Evolutionary conservation across 2,797 vertebrate genomes (phyloP).

Genomic region (Anolis apletophallus): DNA sequence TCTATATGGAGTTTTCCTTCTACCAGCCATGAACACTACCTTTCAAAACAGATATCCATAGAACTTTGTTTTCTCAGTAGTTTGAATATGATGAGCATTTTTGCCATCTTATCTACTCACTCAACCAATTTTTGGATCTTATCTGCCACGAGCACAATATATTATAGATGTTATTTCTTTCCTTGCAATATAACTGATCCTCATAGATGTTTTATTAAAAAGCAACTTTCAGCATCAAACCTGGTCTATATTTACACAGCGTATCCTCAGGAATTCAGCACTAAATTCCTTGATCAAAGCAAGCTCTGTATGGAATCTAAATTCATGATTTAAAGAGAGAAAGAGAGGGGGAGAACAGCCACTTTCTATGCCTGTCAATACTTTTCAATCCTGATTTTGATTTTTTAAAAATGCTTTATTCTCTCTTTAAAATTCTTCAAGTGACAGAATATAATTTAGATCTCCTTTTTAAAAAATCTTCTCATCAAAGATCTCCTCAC

Average conservation of each 20-base stretch:
- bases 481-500: constrained; percentile 22
- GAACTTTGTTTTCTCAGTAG: neutral
- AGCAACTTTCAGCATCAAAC: constrained; percentile 32
- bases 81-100: neutral
- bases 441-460: constrained; percentile 45
- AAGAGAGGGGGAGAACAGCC: neutral
- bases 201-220: constrained; percentile 47
- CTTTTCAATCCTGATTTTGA: constrained; percentile 55
- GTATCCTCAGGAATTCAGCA: constrained; percentile 25
- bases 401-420: constrained; percentile 54
- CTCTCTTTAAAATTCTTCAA: constrained; percentile 54
- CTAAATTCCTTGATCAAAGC: constrained; percentile 42
- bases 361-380: constrained; percentile 49
- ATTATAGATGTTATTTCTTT: constrained; percentile 59
- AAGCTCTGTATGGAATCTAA: constrained; percentile 40
- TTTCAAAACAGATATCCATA: neutral
- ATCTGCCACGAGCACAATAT: neutral
- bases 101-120: neutral
- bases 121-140: neutral
- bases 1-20: too few relatives aligned
- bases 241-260: constrained; percentile 49
- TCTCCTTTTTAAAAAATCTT: neutral
- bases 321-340: constrained; percentile 6
- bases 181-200: constrained; percentile 40
- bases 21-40: neutral